Evolutionary conservation across 2,797 vertebrate species (phyloP).

Genomic region (Anolis apletophallus): DNA sequence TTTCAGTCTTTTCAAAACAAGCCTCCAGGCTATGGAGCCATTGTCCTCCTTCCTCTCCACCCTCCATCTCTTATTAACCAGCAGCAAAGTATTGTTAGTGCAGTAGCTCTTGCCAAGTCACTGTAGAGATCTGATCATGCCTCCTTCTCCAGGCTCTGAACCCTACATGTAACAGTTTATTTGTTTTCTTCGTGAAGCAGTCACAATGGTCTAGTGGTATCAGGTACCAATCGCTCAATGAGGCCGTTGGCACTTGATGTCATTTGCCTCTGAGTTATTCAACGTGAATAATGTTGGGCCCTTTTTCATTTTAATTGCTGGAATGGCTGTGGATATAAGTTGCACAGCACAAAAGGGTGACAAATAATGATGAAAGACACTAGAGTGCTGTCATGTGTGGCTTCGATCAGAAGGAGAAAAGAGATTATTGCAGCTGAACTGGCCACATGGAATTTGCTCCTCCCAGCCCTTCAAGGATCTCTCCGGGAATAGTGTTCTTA

Average conservation of each 20-base stretch:
- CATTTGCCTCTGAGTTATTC: constrained; percentile 75
- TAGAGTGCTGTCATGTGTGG: constrained; percentile 85
- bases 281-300: constrained; percentile 78
- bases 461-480: constrained; percentile 69
- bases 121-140: constrained; percentile 63
- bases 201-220: constrained; percentile 73
- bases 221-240: constrained; percentile 76
- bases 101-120: constrained; percentile 12
- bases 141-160: constrained; percentile 41
- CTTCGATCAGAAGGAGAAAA: constrained; percentile 83
- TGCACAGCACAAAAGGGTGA: constrained; percentile 83
- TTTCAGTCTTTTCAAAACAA: constrained; percentile 41
- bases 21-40: constrained; percentile 45
- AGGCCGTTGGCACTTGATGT: constrained; percentile 76
- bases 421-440: constrained; percentile 88
- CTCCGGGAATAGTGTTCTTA: constrained; percentile 68
- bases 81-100: not conserved
- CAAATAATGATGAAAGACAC: constrained; percentile 87
- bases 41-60: not conserved
- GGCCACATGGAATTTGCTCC: constrained; percentile 82
- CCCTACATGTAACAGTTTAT: constrained; percentile 62
- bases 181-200: constrained; percentile 70
- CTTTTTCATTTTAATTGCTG: constrained; percentile 84
- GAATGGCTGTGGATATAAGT: constrained; percentile 85
- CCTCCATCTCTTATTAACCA: constrained; percentile 41